Base-by-base conservation (phyloP, 2,797 vertebrate species). In the Epinephelus awoara region DNA sequence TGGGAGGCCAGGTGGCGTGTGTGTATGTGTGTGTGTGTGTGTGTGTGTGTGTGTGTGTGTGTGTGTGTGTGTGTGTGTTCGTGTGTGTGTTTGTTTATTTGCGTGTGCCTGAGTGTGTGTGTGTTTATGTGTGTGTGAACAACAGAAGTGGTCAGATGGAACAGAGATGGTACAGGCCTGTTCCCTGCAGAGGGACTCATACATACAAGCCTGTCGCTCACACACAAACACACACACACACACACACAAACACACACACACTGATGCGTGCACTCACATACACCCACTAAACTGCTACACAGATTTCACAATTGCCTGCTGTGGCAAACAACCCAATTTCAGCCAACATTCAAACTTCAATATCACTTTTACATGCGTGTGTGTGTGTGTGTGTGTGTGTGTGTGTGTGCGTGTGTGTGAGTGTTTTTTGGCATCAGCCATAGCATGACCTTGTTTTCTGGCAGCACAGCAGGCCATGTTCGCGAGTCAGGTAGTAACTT, bases 1-100 rank as follows among this genome's bases (percentile, higher is more conserved):
- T 95, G 94, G 90, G 93, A 93, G 94, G 92, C 92, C 95, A 96
- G 95, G 95, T 95, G 95, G 95, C 65, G 90, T 88, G 87, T 88
- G 89, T 93, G 80, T 83, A 71, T 82, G 75, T 56, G 18, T 71
- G 54, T 17, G 51, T 80, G 70, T 73, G 18, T 74, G 59, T 57
- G 44, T 75, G 70, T 67, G 25, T 67, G 47, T 46, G 61, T 70
- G 40, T 68, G 23, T 80, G 68, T 70, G 67, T 81, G 29, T 83
- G 51, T 81, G 27, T 67, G 38, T 80, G 46, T 59, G 42, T 77
- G 19, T 71, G 29, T 75, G 42, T 50, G 61, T 67, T 29, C 65
- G n/a, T 78, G 66, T 77, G 67, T 81, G 29, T 83, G 51, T 82
- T 27, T 67, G 38, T 80, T 52, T 64, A 47, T 77, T 19, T 72